Evolutionary conservation across 2,888 invertebrate genomes (phyloP), one percentile per base, ranked within the genome.

Genomic region (Autographa pulchrina): DNA sequence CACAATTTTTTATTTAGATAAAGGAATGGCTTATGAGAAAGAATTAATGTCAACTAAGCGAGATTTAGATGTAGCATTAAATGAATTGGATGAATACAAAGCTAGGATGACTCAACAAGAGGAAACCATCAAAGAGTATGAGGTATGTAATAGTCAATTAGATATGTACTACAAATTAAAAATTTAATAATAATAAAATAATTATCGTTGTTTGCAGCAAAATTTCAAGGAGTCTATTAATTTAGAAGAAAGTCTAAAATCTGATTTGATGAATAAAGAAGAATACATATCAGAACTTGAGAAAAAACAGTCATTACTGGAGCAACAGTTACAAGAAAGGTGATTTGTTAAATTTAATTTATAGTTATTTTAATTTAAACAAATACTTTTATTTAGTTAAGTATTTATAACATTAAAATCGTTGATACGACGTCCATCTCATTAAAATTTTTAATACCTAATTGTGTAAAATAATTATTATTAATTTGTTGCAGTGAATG

Each of bases 321-420:
- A 92, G 83, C 81, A 91, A 68, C 90, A 91, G 73, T 77, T 92
- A 61, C 86, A 89, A 75, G 92, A 93, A 74, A 92, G 90, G 93
- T 92, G 72, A 65, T 20, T 20, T 7, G 13, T 58, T 59, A 43
- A 43, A 14, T 43, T 14, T 43, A 1, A 43, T 14, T 13, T 41
- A 11, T 38, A 25, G 25, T 35, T 35, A 35, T 8, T 8, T 35
- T 35, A 8, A 8, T n/a, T n/a, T n/a, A n/a, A n/a, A n/a, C n/a
- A n/a, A n/a, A n/a, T n/a, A n/a, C n/a, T n/a, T n/a, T n/a, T n/a
- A n/a, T n/a, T n/a, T n/a, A n/a, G n/a, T n/a, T n/a, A n/a, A n/a
- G n/a, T n/a, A n/a, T n/a, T n/a, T n/a, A n/a, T n/a, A n/a, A n/a
- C n/a, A n/a, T n/a, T n/a, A n/a, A n/a, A n/a, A n/a, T n/a, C n/a